Conservation (phyloP, 2,797 vertebrate species). For the Sternarchorhynchus goeldii region DNA sequence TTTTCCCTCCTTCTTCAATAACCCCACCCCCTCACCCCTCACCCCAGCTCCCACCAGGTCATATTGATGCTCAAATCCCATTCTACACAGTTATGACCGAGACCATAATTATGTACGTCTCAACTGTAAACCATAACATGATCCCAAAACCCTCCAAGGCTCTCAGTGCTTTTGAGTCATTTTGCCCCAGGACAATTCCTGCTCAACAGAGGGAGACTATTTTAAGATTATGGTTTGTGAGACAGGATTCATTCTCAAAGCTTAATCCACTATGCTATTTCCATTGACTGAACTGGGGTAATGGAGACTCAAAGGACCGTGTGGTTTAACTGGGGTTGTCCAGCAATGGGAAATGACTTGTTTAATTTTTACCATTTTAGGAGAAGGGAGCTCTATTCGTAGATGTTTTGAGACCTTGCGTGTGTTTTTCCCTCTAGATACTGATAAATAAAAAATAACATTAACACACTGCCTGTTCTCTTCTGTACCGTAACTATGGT, state of each 20-base stretch:
- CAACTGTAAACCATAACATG: constrained; percentile 18
- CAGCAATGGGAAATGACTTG: constrained; percentile 34
- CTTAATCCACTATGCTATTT: constrained; percentile 21
- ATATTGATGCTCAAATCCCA: not conserved
- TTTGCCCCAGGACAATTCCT: constrained; percentile 36
- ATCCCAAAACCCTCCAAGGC: constrained; percentile 5
- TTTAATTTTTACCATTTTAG: constrained; percentile 37
- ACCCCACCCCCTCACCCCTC: constrained; percentile 4
- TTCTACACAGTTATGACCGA: constrained; percentile 10
- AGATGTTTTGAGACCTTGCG: constrained; percentile 51
- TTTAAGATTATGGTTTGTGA: constrained; percentile 43
- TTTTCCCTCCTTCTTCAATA: too few species aligned
- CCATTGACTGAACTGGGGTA: constrained; percentile 37
- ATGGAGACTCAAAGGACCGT: constrained; percentile 19
- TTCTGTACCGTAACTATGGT: constrained; percentile 32
- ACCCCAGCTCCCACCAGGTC: not conserved
- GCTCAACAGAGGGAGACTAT: constrained; percentile 34
- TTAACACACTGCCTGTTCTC: constrained; percentile 11
- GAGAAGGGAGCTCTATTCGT: constrained; percentile 29
- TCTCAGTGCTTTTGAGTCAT: constrained; percentile 34
- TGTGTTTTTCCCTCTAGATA: constrained; percentile 48
- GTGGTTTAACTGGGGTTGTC: constrained; percentile 24
- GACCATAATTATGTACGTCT: constrained; percentile 22
- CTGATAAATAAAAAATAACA: constrained; percentile 52
- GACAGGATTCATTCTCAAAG: constrained; percentile 49